Evolutionary conservation across 2,113 vertebrate species (phyloP).

Genomic region (Tachuris rubrigastra): DNA sequence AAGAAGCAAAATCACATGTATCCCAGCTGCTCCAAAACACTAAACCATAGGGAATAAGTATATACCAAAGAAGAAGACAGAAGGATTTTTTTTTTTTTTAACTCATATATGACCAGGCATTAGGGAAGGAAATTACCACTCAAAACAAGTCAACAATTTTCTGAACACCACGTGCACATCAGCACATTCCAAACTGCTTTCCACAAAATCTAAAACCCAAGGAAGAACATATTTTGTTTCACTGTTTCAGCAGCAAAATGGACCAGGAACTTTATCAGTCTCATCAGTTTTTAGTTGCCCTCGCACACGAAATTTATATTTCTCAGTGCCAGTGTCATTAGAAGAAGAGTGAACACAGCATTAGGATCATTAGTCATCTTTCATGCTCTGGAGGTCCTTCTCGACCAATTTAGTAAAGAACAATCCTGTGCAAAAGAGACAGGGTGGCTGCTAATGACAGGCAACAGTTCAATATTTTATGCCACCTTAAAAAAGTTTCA

Average conservation of each 20-base stretch:
- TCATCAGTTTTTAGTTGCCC: background rate
- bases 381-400: slow-evolving; percentile 77
- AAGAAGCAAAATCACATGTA: background rate
- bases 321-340: slow-evolving; percentile 51
- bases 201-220: background rate
- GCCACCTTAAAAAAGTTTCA: slow-evolving; percentile 84
- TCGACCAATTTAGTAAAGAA: slow-evolving; percentile 74
- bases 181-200: background rate
- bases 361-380: slow-evolving; percentile 72
- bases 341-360: slow-evolving; percentile 51
- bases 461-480: slow-evolving; percentile 83
- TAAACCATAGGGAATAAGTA: background rate
- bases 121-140: background rate
- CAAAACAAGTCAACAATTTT: background rate
- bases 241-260: background rate
- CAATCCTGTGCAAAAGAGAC: slow-evolving; percentile 73
- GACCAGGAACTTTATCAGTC: background rate
- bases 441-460: slow-evolving; percentile 75
- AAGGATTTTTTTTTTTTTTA: background rate
- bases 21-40: background rate
- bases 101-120: background rate
- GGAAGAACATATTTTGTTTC: background rate
- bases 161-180: background rate
- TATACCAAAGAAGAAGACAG: background rate
- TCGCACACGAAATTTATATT: slow-evolving; percentile 24